These are phyloP conservation scores for Tolmerus cingulatus DNA, from an alignment of 2,888 invertebrate species.

Conservation along the genomic window DNA sequence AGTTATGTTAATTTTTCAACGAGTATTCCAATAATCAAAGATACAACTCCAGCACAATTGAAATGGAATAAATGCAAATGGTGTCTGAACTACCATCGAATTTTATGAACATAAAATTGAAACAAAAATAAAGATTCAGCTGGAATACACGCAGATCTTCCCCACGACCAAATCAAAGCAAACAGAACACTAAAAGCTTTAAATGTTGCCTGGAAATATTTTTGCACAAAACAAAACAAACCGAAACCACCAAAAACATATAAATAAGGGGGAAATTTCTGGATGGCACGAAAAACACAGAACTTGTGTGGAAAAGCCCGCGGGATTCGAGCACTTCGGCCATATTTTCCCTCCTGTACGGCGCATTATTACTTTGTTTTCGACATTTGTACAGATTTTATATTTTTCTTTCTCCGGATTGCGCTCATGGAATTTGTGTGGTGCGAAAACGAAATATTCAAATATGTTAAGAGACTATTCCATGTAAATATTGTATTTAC, in stretches of 20 bases:
- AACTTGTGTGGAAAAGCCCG: background rate
- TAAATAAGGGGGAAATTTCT: background rate
- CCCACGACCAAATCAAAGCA: background rate
- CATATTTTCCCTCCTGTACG: background rate
- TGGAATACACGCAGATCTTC: background rate
- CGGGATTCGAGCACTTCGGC: background rate
- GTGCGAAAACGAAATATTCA: background rate
- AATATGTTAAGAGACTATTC: background rate
- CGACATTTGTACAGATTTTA: background rate
- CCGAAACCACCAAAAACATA: background rate
- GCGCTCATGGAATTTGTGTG: background rate
- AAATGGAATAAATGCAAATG: background rate
- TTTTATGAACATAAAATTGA: background rate
- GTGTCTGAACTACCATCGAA: background rate
- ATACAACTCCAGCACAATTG: background rate
- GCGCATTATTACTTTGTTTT: background rate
- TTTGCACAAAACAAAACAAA: background rate
- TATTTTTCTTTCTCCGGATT: background rate
- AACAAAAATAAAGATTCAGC: background rate
- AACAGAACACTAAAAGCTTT: conserved; percentile 22
- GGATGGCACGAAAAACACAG: background rate
- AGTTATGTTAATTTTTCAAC: too few species aligned
- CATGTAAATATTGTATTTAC: conserved; percentile 21
- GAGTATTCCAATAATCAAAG: background rate
- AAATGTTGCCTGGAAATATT: conserved; percentile 4